A percentile compares a stretch with the other conserved stretches of the same genome.
Evolutionary conservation across 2,797 vertebrate genomes (phyloP).

Genomic region (Ara ararauna): DNA sequence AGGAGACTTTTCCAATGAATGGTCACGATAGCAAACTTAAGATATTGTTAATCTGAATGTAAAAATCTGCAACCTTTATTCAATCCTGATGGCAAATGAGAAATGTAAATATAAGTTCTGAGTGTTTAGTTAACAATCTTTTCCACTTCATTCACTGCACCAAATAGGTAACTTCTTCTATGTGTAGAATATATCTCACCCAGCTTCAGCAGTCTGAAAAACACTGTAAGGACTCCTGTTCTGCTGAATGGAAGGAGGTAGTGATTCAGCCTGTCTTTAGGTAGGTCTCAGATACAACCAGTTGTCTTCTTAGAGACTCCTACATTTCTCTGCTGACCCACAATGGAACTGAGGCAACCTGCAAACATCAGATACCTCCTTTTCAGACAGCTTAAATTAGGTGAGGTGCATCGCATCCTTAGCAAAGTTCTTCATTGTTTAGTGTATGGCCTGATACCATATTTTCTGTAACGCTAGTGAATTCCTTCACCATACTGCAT

Average conservation of each 20-base stretch:
- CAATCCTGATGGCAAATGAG: neutral
- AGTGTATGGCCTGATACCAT: neutral
- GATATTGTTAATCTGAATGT: neutral
- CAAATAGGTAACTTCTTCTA: neutral
- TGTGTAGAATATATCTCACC: neutral
- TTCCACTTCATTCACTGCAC: neutral
- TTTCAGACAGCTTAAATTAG: neutral
- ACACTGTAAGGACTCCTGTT: neutral
- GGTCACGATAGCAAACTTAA: neutral
- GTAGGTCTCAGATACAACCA: neutral
- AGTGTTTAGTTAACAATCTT: neutral
- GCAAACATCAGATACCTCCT: neutral
- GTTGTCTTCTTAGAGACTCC: neutral
- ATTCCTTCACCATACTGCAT: neutral
- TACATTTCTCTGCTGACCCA: neutral
- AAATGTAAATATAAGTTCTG: neutral
- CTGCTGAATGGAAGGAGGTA: neutral
- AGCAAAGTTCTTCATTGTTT: neutral
- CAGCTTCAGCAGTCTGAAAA: neutral
- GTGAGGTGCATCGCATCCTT: neutral
- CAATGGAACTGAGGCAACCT: neutral
- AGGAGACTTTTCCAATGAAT: neutral
- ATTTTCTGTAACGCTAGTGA: neutral
- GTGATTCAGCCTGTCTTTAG: neutral
- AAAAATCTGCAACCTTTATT: neutral